Conservation (phyloP, 2,797 vertebrate species). For the Arctocebus calabarensis region DNA sequence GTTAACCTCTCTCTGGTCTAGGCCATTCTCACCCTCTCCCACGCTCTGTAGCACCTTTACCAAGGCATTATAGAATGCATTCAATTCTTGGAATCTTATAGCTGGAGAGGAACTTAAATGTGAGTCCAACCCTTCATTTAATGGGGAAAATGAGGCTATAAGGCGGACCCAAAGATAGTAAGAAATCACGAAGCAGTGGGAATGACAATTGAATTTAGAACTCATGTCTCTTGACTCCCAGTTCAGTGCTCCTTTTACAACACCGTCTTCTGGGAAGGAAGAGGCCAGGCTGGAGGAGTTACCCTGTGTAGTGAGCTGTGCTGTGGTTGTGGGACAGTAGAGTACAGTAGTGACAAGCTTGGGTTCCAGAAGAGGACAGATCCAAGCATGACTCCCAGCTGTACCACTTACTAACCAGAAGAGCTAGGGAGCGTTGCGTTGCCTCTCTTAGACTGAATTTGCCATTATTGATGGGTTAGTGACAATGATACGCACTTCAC, state of each 20-base stretch:
- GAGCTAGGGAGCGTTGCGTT: background rate
- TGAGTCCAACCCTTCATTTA: background rate
- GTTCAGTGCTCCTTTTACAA: background rate
- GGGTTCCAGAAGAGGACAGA: background rate
- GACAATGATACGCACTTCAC: background rate
- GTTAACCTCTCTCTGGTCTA: background rate
- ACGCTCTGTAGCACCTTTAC: background rate
- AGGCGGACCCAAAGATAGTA: background rate
- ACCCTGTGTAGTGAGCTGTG: accelerated
- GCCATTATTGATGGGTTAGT: background rate
- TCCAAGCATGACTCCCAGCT: accelerated
- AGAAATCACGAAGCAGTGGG: slow-evolving; percentile 25
- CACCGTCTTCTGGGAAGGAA: background rate
- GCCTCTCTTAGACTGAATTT: background rate
- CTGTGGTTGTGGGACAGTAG: accelerated
- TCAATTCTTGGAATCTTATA: background rate
- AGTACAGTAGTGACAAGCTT: background rate
- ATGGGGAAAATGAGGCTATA: background rate
- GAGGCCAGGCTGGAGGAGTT: background rate
- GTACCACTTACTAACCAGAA: background rate
- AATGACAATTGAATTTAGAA: background rate
- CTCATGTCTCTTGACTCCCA: background rate
- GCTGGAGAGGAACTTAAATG: background rate
- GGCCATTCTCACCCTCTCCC: background rate
- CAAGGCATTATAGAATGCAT: too few species aligned